Evolutionary conservation across 2,888 invertebrate species (phyloP), one percentile per base, ranked within the genome.

Genomic region (Amiota communis): DNA sequence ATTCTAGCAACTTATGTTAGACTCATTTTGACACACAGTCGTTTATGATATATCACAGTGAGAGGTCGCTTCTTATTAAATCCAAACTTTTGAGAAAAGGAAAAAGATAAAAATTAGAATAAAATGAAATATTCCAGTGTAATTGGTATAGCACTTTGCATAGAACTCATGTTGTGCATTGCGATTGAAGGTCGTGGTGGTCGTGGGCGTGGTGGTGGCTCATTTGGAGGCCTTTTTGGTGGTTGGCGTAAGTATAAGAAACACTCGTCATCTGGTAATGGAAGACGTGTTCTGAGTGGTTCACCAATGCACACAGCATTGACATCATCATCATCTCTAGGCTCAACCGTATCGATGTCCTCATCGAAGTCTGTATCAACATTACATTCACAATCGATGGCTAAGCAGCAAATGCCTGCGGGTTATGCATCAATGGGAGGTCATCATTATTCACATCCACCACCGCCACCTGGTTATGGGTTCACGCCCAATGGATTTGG

Each of bases 221-320:
- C 87, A 2, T 82, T 87, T 8, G 87, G 87, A 0, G 86, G 87
- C n/a, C 76, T 87, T 1, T 87, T 87, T 15, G 85, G 87, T 4
- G 82, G 87, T 23, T 88, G 88, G 85, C 86, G 87, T 11, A 87
- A 87, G 70, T 84, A 87, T 73, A 87, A 87, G 78, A 87, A 87
- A 68, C 86, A 87, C 10, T 79, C 85, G 0, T 81, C 82, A 0
- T 78, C 85, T 3, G 77, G 84, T 20, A 74, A 80, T 13, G 80
- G 86, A 1, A 77, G 86, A 0, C 85, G 85, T 12, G 83, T 84
- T 13, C 67, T 83, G 12, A 87, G 81, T 48, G 85, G 86, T 8
- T 86, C 87, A 2, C 87, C 84, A 1, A 76, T 83, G 57, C 83
- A 85, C 47, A 81, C 86, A 6, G 79, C 83, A 8, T 75, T 82